Conservation (phyloP, 2,888 invertebrate species). For the Andrena trimmerana region DNA sequence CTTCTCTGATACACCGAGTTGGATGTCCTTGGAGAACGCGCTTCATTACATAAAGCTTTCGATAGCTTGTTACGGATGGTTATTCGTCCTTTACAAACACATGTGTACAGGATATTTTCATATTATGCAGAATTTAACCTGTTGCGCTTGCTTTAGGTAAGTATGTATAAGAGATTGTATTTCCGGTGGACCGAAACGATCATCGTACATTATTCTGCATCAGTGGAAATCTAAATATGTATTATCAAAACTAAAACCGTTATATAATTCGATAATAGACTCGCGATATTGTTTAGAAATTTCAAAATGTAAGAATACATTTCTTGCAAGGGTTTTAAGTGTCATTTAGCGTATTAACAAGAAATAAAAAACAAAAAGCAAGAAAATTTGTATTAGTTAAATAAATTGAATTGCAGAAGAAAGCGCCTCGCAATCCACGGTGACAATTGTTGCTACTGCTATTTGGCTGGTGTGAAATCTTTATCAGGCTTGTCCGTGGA, state of each 20-base stretch:
- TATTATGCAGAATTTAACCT: conserved; percentile 89
- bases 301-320: no score
- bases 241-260: no score
- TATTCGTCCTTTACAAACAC: conserved; percentile 92
- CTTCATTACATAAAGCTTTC: conserved; percentile 92
- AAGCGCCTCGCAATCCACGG: conserved; percentile 89
- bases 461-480: conserved; percentile 93
- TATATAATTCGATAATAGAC: no score
- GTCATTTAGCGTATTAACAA: neutral
- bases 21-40: conserved; percentile 93
- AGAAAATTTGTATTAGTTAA: neutral
- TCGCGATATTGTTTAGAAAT: no score
- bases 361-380: neutral
- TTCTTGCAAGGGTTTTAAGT: no score
- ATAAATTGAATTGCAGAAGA: conserved; percentile 76
- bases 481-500: conserved; percentile 91
- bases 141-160: conserved; percentile 90
- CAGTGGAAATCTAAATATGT: neutral
- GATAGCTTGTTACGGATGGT: conserved; percentile 95
- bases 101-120: conserved; percentile 91
- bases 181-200: neutral
- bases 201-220: neutral
- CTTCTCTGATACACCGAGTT: conserved; percentile 89
- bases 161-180: neutral
- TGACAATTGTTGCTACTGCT: conserved; percentile 96